Evolutionary conservation across 2,888 invertebrate species (phyloP).

Genomic region (Serripes groenlandicus): DNA sequence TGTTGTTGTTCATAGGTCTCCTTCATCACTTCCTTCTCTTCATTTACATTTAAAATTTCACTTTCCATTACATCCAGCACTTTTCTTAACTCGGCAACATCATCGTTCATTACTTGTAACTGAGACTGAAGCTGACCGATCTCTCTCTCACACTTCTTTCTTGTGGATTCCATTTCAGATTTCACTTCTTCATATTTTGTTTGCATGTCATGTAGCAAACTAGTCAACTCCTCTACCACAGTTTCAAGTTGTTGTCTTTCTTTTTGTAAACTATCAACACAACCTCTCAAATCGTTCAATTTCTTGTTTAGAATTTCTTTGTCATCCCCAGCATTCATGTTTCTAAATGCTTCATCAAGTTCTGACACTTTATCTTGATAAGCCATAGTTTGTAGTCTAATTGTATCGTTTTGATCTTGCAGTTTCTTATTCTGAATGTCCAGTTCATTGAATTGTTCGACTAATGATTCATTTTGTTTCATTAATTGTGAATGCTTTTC

Average conservation of each 20-base stretch:
- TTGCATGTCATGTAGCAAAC: constrained; percentile 66
- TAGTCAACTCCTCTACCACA: constrained; percentile 54
- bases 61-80: constrained; percentile 68
- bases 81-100: constrained; percentile 67
- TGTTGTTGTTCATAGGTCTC: constrained; percentile 61
- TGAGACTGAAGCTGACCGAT: constrained; percentile 67
- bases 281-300: constrained; percentile 25
- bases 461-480: constrained; percentile 1
- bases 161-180: constrained; percentile 68
- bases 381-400: constrained; percentile 15
- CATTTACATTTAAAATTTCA: constrained; percentile 60
- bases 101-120: constrained; percentile 69
- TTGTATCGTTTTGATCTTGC: constrained; percentile 32
- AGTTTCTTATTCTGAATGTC: constrained; percentile 13
- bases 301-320: constrained; percentile 45
- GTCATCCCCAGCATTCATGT: constrained; percentile 23
- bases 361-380: constrained; percentile 47
- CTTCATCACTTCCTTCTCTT: constrained; percentile 65
- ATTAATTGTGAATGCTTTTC: constrained; percentile 1
- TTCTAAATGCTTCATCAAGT: constrained; percentile 40
- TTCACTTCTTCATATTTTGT: constrained; percentile 70
- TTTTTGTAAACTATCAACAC: constrained; percentile 38
- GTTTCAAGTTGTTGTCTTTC: constrained; percentile 51
- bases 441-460: constrained; percentile 27
- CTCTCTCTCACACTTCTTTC: constrained; percentile 70